A percentile compares a stretch with the other conserved stretches of the same genome.
phyloP scores from a whole-genome alignment of 2,113 vertebrate genomes.

The Mastomys coucha region DNA sequence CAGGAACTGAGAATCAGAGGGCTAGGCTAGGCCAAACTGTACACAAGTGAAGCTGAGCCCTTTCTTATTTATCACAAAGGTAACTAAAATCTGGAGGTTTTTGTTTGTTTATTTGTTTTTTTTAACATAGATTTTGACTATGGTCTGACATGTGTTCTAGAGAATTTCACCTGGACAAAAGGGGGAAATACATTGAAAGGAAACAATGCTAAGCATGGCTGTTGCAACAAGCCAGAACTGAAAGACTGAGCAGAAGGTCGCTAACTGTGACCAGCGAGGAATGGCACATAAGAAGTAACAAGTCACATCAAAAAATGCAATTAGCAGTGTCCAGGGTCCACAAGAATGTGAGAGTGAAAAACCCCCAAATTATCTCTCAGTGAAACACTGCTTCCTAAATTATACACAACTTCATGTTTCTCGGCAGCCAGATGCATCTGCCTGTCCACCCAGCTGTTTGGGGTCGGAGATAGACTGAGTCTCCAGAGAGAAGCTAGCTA shows the following conservation, averaged over 20 bases:
- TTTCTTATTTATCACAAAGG: background rate
- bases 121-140: background rate
- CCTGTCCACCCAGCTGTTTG: slow-evolving; percentile 61
- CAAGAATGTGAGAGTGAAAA: background rate
- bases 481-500: slow-evolving; percentile 23
- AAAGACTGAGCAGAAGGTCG: background rate
- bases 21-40: background rate
- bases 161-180: background rate
- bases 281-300: background rate
- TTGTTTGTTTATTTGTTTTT: too few species aligned
- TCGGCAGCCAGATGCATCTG: slow-evolving; percentile 24
- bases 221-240: background rate
- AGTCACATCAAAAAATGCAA: background rate
- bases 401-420: background rate
- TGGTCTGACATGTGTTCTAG: background rate
- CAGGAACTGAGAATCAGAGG: background rate
- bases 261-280: background rate
- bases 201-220: background rate
- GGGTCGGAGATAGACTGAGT: slow-evolving; percentile 55
- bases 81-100: background rate
- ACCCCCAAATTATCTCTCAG: background rate
- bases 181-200: background rate
- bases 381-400: background rate
- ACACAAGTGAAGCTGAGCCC: background rate
- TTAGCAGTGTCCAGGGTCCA: background rate